Evolutionary conservation across 2,113 vertebrate genomes (phyloP).

Genomic region (Aplodontia rufa): DNA sequence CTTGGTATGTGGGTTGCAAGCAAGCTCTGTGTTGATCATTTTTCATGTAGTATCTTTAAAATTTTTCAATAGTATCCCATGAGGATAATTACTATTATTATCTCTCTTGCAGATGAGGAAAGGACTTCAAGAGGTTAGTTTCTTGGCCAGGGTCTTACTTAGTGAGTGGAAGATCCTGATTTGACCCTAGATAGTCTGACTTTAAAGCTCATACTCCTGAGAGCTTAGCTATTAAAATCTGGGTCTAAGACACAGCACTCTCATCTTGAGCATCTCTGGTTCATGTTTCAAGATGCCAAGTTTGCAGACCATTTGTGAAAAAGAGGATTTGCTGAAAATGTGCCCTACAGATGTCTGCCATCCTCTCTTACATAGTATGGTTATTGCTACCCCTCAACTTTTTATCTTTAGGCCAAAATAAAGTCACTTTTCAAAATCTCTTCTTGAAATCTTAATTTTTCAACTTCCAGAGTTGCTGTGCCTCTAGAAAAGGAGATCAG

Average conservation of each 20-base stretch:
- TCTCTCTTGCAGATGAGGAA: background rate
- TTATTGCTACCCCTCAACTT: background rate
- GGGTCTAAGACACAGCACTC: background rate
- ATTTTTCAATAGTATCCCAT: background rate
- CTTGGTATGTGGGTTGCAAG: background rate
- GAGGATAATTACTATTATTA: slow-evolving; percentile 27
- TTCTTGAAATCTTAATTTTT: slow-evolving; percentile 1
- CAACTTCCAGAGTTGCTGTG: background rate
- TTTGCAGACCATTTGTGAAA: background rate
- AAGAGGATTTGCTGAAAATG: slow-evolving; percentile 13
- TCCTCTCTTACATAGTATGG: background rate
- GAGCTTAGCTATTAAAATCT: background rate
- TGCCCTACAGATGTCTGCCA: background rate
- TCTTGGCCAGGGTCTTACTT: background rate
- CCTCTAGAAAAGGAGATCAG: background rate
- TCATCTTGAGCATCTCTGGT: background rate
- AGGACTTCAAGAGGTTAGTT: background rate
- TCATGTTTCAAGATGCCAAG: background rate
- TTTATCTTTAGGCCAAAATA: slow-evolving; percentile 20
- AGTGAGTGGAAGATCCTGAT: background rate
- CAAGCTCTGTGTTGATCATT: slow-evolving; percentile 3
- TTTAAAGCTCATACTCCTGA: background rate
- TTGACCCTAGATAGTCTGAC: background rate
- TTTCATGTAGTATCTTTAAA: slow-evolving; percentile 4
- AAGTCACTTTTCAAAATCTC: background rate